Evolutionary conservation across 2,797 vertebrate genomes (phyloP).

Genomic region (Fistularia tabacaria): DNA sequence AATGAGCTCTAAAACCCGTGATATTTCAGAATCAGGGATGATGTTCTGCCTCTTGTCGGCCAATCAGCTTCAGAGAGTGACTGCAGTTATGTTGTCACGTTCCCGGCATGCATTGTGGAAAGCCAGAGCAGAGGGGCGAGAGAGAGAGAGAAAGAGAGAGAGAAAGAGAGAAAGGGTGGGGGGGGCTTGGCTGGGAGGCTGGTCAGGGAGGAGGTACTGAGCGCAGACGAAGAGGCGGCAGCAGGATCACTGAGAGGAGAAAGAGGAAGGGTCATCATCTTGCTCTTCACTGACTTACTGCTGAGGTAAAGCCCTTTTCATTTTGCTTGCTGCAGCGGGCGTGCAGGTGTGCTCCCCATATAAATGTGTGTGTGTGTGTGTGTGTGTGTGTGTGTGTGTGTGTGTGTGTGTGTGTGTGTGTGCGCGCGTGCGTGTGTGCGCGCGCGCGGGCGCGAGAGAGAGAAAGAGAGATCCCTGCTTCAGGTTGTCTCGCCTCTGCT

Average conservation of each 20-base stretch:
- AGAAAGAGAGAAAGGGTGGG: conserved; percentile 18
- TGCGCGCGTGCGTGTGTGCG: conserved; percentile 1
- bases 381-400: too few relatives aligned
- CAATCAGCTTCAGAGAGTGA: conserved; percentile 32
- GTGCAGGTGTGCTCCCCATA: background rate
- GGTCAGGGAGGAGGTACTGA: conserved; percentile 42
- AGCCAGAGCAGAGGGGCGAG: background rate
- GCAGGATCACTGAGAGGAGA: conserved; percentile 4
- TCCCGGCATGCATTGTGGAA: conserved; percentile 75
- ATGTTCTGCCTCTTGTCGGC: background rate
- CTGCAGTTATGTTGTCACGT: conserved; percentile 55
- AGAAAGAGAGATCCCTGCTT: conserved; percentile 1
- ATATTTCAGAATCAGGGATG: background rate
- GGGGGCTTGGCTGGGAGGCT: conserved; percentile 18
- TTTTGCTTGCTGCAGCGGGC: background rate
- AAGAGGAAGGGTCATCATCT: conserved; percentile 7
- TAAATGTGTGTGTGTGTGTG: too few relatives aligned
- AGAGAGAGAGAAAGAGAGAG: conserved; percentile 21
- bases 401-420: background rate
- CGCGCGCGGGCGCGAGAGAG: too few relatives aligned
- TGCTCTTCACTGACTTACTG: conserved; percentile 15
- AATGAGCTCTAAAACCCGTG: too few relatives aligned
- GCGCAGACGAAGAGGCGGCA: conserved; percentile 40
- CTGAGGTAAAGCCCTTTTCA: conserved; percentile 56
- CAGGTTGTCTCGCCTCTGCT: conserved; percentile 13